A percentile compares a stretch with the other conserved stretches of the same genome.
These are phyloP conservation scores for Blomia tropicalis DNA, from an alignment of 2,888 invertebrate species.

Conservation along the genomic window DNA sequence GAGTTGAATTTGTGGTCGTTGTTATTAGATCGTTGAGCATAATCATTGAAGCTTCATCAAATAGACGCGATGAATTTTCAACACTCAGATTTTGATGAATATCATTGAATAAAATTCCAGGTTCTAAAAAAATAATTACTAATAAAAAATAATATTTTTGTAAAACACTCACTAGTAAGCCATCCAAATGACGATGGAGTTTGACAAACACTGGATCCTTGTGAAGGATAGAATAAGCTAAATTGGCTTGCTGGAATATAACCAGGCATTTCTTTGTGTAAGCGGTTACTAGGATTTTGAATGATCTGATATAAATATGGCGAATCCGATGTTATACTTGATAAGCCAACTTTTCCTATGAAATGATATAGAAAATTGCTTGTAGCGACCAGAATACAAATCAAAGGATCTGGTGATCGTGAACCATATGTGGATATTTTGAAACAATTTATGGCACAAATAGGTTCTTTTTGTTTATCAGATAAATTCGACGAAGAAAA, in stretches of 20 bases:
- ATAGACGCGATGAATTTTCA: constrained; percentile 24
- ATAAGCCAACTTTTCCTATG: constrained; percentile 51
- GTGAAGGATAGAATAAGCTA: constrained; percentile 55
- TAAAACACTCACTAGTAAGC: constrained; percentile 56
- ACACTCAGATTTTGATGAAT: constrained; percentile 40
- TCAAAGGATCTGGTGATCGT: constrained; percentile 42
- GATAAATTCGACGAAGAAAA: neutral
- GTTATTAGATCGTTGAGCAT: neutral
- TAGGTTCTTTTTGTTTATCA: neutral
- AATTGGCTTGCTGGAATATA: constrained; percentile 58
- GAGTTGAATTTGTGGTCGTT: neutral
- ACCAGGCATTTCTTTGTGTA: constrained; percentile 43
- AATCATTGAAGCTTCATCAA: constrained; percentile 7
- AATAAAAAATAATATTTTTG: no score
- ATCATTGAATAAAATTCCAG: constrained; percentile 62
- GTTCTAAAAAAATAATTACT: constrained; percentile 39
- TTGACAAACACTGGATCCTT: constrained; percentile 28
- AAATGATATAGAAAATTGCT: constrained; percentile 66
- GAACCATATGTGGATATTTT: neutral
- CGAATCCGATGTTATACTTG: constrained; percentile 38
- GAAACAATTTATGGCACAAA: neutral
- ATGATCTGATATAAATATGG: constrained; percentile 64
- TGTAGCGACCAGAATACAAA: constrained; percentile 67
- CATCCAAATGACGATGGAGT: constrained; percentile 66
- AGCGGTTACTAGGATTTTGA: constrained; percentile 37